Base-by-base conservation (phyloP, 2,888 invertebrate genomes). In the Microdon myrmicae region DNA sequence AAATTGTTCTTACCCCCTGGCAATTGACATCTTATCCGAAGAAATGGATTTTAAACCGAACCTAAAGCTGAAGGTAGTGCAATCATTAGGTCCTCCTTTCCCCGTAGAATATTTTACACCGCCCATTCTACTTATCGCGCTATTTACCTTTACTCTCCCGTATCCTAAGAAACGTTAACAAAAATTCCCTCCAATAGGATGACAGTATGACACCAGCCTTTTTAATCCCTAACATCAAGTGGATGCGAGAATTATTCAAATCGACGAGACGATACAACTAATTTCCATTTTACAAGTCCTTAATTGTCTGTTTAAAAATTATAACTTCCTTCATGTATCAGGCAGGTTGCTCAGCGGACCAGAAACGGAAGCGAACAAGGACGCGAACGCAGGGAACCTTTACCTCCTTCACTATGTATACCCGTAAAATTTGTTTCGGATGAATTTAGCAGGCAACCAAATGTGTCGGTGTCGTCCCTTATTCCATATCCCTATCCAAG, bases 241-340 rank as follows among this genome's bases (percentile, higher is more conserved):
- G 17, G 23, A 10, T 32, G 23, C 51, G 35, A 34, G 38, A 47
- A 55, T 51, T 64, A 64, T 58, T 51, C 41, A 47, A 51, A 47
- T 44, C 49, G 51, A 49, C 34, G 44, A 49, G 13, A 35, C 49
- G 47, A 41, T 56, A 35, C 49, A 51, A 45, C 51, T 56, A 64
- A 64, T 58, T 64, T 64, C 56, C 56, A 64, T 64, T 64, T 58
- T 53, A 58, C 64, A 64, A 64, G 58, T 51, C 56, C 61, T 51
- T 56, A 64, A 64, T 64, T 51, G 64, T 64, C 56, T 58, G 64
- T 58, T 58, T 43, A 58, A 47, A 64, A 64, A 51, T 58, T 64
- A 64, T 64, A 53, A 58, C 51, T 58, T 58, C 56, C 55, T 38
- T 43, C 43, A 64, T 53, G 58, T 49, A 64, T 56, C 32, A 17